Base-by-base conservation (phyloP, 2,888 invertebrate species). In the Sepioteuthis lessoniana region DNA sequence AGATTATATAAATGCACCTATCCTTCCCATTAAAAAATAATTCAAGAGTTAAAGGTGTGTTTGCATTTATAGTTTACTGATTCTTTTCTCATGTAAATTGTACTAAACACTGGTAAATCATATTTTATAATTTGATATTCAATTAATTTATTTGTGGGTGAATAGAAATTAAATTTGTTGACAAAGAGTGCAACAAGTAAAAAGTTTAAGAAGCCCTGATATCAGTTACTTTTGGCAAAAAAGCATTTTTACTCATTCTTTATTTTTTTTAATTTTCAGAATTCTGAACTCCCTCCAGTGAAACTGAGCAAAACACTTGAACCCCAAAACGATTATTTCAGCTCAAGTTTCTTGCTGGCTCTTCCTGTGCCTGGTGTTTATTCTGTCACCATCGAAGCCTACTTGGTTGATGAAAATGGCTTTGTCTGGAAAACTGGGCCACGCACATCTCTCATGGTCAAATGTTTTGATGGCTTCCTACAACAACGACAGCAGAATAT, bases 271-370 rank as follows among this genome's bases (percentile, higher is more conserved):
- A 46, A 50, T 10, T 94, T 95, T 21, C 95, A 97, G 97, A 94
- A 94, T 10, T 95, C 95, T 76, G 96, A 96, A 50, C 94, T 95
- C 37, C 96, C 96, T 4, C 96, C 95, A 19, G 97, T 96, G 95
- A 97, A 97, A 0, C 97, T 98, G 94, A 98, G 98, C 50, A 98
- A 99, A 97, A 98, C 98, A 0, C 99, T 99, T 5, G 98, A 98
- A 25, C 99, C 99, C 0, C 98, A 99, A 96, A 98, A 99, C 50
- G 99, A 99, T 97, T 99, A 99, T 97, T 99, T 99, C 97, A 98
- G 98, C 0, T 98, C 99, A 0, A 99, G 99, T 97, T 99, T 99
- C 97, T 97, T 99, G 93, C 97, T 99, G 90, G 98, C 98, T 0
- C 98, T 98, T 38, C 97, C 97, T 8, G 95, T 96, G 0, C 96